Conservation (phyloP, 2,888 invertebrate genomes). For the Prenolepis imparis region DNA sequence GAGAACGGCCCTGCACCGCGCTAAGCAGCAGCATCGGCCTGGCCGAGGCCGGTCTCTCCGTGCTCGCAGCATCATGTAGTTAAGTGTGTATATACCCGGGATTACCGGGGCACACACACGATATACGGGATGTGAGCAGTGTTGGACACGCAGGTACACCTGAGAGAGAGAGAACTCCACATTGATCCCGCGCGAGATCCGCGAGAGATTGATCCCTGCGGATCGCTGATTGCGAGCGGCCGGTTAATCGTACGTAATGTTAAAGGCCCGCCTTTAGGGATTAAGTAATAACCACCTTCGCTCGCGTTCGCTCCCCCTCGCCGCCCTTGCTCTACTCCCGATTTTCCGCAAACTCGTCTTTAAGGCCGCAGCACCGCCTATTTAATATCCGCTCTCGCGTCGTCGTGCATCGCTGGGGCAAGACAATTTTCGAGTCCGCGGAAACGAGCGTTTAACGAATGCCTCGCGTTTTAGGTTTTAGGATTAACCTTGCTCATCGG, state of each 20-base stretch:
- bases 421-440: slow-evolving; percentile 17
- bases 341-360: slow-evolving; percentile 54
- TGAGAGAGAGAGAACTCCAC: not conserved
- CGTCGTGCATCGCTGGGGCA: slow-evolving; percentile 20
- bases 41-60: slow-evolving; percentile 31
- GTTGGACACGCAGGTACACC: slow-evolving; percentile 1
- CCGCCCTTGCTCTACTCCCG: slow-evolving; percentile 21
- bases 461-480: slow-evolving; percentile 3
- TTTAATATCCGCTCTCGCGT: slow-evolving; percentile 15
- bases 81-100: slow-evolving; percentile 24
- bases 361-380: slow-evolving; percentile 35
- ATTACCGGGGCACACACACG: slow-evolving; percentile 17
- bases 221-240: slow-evolving; percentile 49
- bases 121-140: slow-evolving; percentile 14
- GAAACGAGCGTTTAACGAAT: slow-evolving; percentile 29
- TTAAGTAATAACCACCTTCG: slow-evolving; percentile 51
- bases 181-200: slow-evolving; percentile 44
- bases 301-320: slow-evolving; percentile 19
- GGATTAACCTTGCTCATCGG: not conserved
- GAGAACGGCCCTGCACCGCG: slow-evolving; percentile 23
- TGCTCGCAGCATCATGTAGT: slow-evolving; percentile 31
- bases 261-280: slow-evolving; percentile 58
- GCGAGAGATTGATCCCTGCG: slow-evolving; percentile 30
- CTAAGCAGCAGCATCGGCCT: slow-evolving; percentile 51
- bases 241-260: slow-evolving; percentile 59